Evolutionary conservation across 2,113 vertebrate genomes (phyloP), one percentile per base, ranked within the genome.

Genomic region (Catharus minimus): DNA sequence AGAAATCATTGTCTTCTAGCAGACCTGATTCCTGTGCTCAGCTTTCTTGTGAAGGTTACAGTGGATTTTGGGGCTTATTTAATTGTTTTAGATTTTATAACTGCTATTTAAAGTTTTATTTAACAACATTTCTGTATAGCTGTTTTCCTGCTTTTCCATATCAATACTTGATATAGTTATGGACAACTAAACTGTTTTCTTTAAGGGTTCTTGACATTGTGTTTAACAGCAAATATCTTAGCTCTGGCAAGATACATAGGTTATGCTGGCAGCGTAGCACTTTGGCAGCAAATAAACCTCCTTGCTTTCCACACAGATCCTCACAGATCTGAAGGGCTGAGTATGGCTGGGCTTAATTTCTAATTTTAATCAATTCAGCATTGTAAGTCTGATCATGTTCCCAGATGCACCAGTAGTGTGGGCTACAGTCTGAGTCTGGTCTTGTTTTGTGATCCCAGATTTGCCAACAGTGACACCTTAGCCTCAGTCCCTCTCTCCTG

Each of bases 1-100:
- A 98, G 89, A 97, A 86, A 74, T 77, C 71, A 8, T n/a, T 68
- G 3, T 68, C 94, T 84, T 96, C 69, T 71, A 94, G 90, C 68
- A 94, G 82, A 92, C 28, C 62, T 44, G 46, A 77, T 66, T 61
- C 82, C 22, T 15, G 11, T 41, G 27, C 52, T 86, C 84, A 66
- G 30, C 53, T 91, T 74, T 66, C 67, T 76, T 64, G 82, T n/a
- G 86, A 93, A 89, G 82, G 84, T 93, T 75, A 49, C 75, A 39
- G 52, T 38, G 20, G 9, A 15, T 39, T 44, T 39, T 14, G 43
- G 20, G 36, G 65, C 71, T 83, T 77, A 39, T 60, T 84, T 81
- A 11, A 27, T 33, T 62, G 24, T 89, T 32, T 55, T 61, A 33
- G 6, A 15, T 60, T 67, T 86, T 72, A 9, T 56, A 88, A 22